Evolutionary conservation across 2,888 invertebrate species (phyloP).

Genomic region (Julus scanicus): DNA sequence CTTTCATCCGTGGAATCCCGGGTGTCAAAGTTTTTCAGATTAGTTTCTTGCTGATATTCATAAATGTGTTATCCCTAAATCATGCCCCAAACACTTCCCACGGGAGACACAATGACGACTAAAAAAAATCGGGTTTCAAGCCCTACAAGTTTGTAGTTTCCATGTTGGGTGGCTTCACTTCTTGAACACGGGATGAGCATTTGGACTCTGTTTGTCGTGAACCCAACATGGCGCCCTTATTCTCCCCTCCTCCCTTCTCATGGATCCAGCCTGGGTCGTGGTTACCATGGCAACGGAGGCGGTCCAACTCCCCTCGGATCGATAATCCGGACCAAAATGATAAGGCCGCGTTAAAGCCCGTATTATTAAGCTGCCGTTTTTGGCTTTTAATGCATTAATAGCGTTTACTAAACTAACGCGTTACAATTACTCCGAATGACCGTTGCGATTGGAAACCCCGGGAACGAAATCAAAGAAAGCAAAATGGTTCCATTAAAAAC

Average conservation of each 20-base stretch:
- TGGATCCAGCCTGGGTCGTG: constrained; percentile 20
- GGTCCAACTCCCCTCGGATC: constrained; percentile 36
- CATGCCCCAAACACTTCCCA: neutral
- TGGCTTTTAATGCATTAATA: constrained; percentile 36
- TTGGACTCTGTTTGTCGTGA: neutral
- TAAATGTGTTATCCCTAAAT: no score
- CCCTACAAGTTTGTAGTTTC: neutral
- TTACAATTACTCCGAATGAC: constrained; percentile 17
- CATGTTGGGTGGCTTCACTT: neutral
- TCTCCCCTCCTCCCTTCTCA: neutral
- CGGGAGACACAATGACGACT: neutral
- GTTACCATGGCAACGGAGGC: constrained; percentile 51
- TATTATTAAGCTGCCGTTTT: constrained; percentile 41
- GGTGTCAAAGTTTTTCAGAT: neutral
- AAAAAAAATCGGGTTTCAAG: neutral
- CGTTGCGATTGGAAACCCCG: neutral
- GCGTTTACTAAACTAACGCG: constrained; percentile 39
- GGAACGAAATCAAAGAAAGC: neutral
- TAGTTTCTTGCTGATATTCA: no score
- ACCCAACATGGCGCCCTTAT: neutral
- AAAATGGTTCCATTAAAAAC: neutral
- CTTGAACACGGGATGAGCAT: neutral
- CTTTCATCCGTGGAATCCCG: neutral
- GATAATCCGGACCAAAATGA: constrained; percentile 24
- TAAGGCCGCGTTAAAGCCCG: constrained; percentile 42